Evolutionary conservation across 2,113 vertebrate species (phyloP).

Genomic region (Thryonomys swinderianus): DNA sequence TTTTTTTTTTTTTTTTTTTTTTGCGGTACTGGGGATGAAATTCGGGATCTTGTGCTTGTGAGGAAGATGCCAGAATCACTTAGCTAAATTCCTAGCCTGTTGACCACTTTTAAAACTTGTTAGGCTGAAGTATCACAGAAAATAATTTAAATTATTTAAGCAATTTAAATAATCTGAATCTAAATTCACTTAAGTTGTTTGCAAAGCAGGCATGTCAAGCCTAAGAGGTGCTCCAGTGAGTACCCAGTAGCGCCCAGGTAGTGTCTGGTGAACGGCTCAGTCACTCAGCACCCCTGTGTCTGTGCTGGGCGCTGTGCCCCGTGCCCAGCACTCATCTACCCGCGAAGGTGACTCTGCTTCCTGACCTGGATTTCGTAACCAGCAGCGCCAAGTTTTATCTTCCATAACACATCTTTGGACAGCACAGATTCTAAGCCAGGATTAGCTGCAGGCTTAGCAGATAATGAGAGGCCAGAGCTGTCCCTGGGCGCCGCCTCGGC

Average conservation of each 20-base stretch:
- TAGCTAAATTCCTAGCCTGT: neutral
- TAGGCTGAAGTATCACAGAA: conserved; percentile 24
- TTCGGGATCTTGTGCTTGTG: no score
- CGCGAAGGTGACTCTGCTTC: neutral
- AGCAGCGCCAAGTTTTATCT: neutral
- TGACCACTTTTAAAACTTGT: conserved; percentile 3
- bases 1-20: no score
- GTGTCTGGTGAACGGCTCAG: no score
- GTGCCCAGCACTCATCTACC: neutral
- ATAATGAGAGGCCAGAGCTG: conserved; percentile 49
- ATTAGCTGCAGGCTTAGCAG: conserved; percentile 53
- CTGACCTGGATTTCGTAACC: conserved; percentile 27
- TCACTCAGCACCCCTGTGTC: no score
- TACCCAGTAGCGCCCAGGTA: neutral
- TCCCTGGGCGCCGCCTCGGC: conserved; percentile 24
- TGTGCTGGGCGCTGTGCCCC: no score
- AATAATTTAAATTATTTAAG: conserved; percentile 9
- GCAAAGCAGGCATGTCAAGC: conserved; percentile 6
- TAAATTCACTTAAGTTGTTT: conserved; percentile 42
- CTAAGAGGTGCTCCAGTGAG: conserved; percentile 31
- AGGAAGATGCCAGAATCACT: no score
- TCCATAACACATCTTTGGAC: neutral
- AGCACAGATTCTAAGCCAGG: conserved; percentile 33
- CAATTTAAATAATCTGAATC: conserved; percentile 32
- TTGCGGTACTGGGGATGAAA: no score